These are phyloP conservation scores for Cardinalis cardinalis DNA, from an alignment of 2,113 vertebrate genomes.

Conservation along the genomic window DNA sequence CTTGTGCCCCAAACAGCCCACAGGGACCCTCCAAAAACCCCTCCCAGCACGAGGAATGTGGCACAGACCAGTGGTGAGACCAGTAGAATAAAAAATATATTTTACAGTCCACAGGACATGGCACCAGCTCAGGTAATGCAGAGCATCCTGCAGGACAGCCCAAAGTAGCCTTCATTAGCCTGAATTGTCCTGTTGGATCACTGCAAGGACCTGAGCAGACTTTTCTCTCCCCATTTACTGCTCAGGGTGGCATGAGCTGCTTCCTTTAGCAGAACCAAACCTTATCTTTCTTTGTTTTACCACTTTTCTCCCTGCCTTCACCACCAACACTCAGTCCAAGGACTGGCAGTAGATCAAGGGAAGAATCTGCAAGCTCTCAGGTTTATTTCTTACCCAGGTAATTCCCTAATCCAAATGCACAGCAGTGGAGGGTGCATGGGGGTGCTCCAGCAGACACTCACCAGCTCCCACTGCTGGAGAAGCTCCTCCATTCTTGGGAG, in stretches of 20 bases:
- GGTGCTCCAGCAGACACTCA: neutral
- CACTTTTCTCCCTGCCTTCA: neutral
- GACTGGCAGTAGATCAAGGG: neutral
- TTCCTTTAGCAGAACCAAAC: neutral
- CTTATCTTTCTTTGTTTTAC: fast-evolving
- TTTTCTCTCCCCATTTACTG: neutral
- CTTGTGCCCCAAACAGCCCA: neutral
- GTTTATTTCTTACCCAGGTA: neutral
- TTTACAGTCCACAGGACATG: neutral
- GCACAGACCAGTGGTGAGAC: neutral
- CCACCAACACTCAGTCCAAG: neutral
- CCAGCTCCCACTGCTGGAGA: neutral
- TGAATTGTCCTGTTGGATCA: neutral
- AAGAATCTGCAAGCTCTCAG: neutral
- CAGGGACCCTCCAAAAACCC: neutral
- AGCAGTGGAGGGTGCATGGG: neutral
- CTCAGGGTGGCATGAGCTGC: neutral
- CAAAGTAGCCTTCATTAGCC: neutral
- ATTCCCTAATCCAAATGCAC: neutral
- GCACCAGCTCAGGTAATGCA: neutral
- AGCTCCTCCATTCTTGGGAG: fast-evolving
- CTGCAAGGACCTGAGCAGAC: neutral
- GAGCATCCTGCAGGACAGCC: neutral
- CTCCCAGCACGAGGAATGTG: neutral
- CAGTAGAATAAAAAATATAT: neutral